Percentiles rank a stretch among this genome's conserved stretches.
These are phyloP conservation scores for Ormyrus pomaceus DNA, from an alignment of 2,888 invertebrate species.

Conservation along the genomic window DNA sequence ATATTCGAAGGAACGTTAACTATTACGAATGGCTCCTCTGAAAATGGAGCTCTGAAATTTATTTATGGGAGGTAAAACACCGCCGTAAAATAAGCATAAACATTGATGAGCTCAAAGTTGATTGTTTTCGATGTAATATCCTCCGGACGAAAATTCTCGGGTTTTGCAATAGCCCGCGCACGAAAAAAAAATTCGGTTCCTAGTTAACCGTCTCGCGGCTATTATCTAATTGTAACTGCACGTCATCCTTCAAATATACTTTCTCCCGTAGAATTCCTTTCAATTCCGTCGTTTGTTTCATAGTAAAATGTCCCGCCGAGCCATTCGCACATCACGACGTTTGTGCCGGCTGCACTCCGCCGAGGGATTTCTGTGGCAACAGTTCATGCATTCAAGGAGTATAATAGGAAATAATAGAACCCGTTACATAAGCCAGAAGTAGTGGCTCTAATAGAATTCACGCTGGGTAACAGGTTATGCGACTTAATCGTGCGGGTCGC, in stretches of 20 bases:
- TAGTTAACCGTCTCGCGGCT: slow-evolving; percentile 28
- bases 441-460: too few relatives aligned
- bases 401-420: background rate
- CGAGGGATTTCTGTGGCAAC: background rate
- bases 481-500: too few relatives aligned
- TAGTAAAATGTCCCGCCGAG: background rate
- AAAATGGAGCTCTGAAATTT: too few relatives aligned
- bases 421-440: slow-evolving; percentile 12
- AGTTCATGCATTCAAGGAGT: background rate
- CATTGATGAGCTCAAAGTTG: background rate
- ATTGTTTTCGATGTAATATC: background rate
- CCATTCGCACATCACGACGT: slow-evolving; percentile 29
- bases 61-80: too few relatives aligned
- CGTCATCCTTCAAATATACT: slow-evolving; percentile 27
- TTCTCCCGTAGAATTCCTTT: slow-evolving; percentile 42
- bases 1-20: too few relatives aligned
- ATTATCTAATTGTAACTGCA: slow-evolving; percentile 47
- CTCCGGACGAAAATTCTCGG: background rate
- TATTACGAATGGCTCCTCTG: too few relatives aligned
- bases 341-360: background rate
- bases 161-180: slow-evolving; percentile 5
- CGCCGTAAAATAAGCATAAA: too few relatives aligned
- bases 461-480: too few relatives aligned
- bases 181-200: background rate
- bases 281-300: slow-evolving; percentile 25